Conservation (phyloP, 2,113 vertebrate genomes). For the Microtus montanus region DNA sequence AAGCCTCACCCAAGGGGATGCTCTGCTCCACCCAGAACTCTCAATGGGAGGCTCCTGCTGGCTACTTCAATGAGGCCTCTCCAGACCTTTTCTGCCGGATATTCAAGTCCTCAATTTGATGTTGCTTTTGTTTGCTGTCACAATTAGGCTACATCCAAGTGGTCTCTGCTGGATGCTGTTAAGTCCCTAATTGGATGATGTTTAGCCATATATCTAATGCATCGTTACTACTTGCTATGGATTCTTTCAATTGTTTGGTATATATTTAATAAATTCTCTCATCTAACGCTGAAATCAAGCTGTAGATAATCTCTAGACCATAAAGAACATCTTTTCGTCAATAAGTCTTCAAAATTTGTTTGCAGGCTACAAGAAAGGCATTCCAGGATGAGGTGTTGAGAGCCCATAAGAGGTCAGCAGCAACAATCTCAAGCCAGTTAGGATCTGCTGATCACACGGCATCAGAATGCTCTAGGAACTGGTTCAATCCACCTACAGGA, state of each 20-base stretch:
- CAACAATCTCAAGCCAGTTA: neutral
- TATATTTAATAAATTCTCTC: neutral
- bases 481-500: neutral
- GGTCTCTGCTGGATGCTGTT: neutral
- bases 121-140: neutral
- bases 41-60: neutral
- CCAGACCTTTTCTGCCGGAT: neutral
- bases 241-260: neutral
- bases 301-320: neutral
- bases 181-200: neutral
- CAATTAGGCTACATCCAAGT: neutral
- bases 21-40: neutral
- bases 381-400: neutral
- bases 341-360: neutral
- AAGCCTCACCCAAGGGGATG: neutral
- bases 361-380: neutral
- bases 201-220: neutral
- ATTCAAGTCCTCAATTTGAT: neutral
- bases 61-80: neutral
- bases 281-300: neutral
- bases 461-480: neutral
- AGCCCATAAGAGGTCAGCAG: neutral
- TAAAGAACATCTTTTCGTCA: neutral
- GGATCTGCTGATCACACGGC: neutral
- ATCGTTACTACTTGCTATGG: neutral